Percentiles rank a stretch among this genome's conserved stretches.
phyloP scores from a whole-genome alignment of 1,140 invertebrate genomes.

The Papilio dardanus region DNA sequence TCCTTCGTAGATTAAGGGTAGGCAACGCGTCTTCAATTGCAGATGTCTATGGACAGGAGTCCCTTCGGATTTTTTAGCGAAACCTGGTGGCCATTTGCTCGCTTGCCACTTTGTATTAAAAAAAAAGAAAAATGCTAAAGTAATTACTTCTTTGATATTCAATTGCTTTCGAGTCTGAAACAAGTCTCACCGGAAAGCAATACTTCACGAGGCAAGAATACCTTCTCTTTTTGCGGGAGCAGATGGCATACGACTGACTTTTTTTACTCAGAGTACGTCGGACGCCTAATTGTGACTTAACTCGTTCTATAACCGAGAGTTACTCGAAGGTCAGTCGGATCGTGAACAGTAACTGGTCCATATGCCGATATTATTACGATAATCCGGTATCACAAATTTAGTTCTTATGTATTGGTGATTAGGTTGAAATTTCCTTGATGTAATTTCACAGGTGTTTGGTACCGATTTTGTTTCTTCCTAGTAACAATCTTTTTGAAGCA shows the following conservation, averaged over 20 bases:
- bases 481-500: slow-evolving; percentile 19
- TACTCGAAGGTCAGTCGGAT: slow-evolving; percentile 34
- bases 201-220: background rate
- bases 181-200: slow-evolving; percentile 16
- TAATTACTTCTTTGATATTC: too few relatives aligned
- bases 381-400: background rate
- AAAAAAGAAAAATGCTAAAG: too few relatives aligned
- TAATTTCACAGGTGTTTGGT: background rate
- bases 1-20: too few relatives aligned
- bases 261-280: slow-evolving; percentile 15
- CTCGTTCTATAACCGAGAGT: slow-evolving; percentile 34
- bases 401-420: background rate
- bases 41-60: too few relatives aligned
- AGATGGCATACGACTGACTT: slow-evolving; percentile 15
- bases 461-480: slow-evolving; percentile 30
- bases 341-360: slow-evolving; percentile 32
- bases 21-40: too few relatives aligned
- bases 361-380: background rate
- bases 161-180: background rate
- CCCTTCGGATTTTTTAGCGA: too few relatives aligned
- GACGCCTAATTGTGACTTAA: slow-evolving; percentile 35
- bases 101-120: too few relatives aligned
- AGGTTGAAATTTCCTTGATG: background rate
- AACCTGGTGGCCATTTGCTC: too few relatives aligned
- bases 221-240: slow-evolving; percentile 10